A percentile compares a stretch with the other conserved stretches of the same genome.
These are phyloP conservation scores for Drosophila peninsularis DNA, from an alignment of 2,888 invertebrate species.

Conservation along the genomic window DNA sequence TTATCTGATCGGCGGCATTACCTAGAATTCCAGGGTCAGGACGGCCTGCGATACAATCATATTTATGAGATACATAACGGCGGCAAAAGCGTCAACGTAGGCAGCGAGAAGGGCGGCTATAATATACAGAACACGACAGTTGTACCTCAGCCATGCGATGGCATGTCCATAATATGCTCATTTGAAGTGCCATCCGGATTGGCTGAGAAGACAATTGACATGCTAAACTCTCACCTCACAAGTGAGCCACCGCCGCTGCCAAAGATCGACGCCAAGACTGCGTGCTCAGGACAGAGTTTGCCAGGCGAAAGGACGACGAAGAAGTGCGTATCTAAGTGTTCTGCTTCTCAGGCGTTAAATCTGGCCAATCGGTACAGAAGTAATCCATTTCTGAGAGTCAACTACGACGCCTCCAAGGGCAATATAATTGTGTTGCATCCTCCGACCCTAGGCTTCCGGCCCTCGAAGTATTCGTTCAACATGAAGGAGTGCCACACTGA, in stretches of 20 bases:
- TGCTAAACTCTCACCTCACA: constrained; percentile 34
- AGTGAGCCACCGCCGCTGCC: background rate
- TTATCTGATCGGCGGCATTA: constrained; percentile 44
- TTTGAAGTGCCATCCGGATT: constrained; percentile 33
- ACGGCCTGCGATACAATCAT: constrained; percentile 3
- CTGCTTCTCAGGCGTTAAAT: background rate
- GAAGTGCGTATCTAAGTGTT: background rate
- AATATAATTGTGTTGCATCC: constrained; percentile 55
- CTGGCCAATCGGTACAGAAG: background rate
- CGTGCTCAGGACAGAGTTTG: background rate
- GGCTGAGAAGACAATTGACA: constrained; percentile 23
- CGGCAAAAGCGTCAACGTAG: background rate
- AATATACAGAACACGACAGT: background rate
- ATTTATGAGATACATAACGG: background rate
- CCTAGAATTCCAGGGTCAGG: constrained; percentile 43
- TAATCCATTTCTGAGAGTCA: constrained; percentile 35
- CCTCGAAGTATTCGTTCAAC: constrained; percentile 53
- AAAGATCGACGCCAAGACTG: background rate
- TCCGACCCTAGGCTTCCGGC: constrained; percentile 39
- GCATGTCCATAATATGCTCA: constrained; percentile 21
- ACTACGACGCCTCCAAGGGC: constrained; percentile 17
- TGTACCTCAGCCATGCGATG: background rate
- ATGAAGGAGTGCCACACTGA: background rate
- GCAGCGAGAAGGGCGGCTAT: background rate
- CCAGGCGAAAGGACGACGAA: background rate